Evolutionary conservation across 2,113 vertebrate genomes (phyloP).

Genomic region (Falcunculus frontatus): DNA sequence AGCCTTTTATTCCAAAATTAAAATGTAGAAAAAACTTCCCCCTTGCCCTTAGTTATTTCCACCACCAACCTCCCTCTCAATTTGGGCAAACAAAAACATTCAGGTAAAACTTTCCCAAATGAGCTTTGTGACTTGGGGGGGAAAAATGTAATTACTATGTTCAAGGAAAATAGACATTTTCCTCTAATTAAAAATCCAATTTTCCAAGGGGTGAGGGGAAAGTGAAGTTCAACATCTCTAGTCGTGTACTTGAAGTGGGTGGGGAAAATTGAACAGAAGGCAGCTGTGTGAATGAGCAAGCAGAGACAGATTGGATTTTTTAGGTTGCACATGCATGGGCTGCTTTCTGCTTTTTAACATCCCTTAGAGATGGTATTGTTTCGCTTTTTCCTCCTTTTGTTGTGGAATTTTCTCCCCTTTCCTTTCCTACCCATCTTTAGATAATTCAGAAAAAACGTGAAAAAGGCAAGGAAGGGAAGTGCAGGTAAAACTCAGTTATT

Average conservation of each 20-base stretch:
- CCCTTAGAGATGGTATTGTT: neutral
- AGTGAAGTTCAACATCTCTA: neutral
- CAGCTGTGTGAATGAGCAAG: neutral
- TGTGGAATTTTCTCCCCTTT: neutral
- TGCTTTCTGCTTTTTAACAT: neutral
- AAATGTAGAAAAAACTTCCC: neutral
- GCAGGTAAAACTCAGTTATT: neutral
- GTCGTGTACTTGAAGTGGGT: neutral
- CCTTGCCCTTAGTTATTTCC: neutral
- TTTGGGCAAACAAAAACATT: neutral
- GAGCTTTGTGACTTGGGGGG: neutral
- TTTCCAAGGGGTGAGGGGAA: neutral
- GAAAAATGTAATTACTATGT: neutral
- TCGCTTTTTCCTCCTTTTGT: neutral
- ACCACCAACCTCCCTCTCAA: neutral
- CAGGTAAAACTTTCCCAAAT: neutral
- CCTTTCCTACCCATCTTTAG: neutral
- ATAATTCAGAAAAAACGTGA: neutral
- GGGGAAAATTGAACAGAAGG: neutral
- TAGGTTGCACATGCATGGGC: neutral
- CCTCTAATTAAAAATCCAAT: neutral
- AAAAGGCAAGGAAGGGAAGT: neutral
- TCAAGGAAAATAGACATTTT: constrained; percentile 17
- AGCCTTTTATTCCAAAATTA: neutral
- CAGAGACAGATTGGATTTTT: neutral